Base-by-base conservation (phyloP, 2,888 invertebrate genomes). In the Eupithecia vulgata region DNA sequence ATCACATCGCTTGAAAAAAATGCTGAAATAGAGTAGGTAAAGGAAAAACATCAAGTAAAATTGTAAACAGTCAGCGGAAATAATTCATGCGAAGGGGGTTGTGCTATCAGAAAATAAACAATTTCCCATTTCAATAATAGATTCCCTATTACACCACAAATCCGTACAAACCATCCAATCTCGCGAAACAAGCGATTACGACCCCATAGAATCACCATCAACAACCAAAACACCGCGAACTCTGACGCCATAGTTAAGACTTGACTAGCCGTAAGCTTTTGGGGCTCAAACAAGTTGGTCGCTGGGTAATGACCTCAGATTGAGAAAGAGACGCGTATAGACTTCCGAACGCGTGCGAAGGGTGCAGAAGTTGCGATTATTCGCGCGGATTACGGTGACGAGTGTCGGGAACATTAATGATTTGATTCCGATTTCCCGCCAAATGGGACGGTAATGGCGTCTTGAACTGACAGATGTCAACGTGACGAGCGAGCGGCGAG, bases 401-500 rank as follows among this genome's bases (percentile, higher is more conserved):
- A 83, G 82, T 85, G 89, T 89, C 89, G 84, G 79, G 81, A 83
- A 79, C 88, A 89, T 81, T 83, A 81, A 84, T 83, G 85, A 82
- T 81, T 82, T 81, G 84, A 84, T 84, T 81, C 82, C 81, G 84
- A 84, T 82, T 80, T 84, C 84, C 81, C 83, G 81, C 76, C 80
- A 82, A 86, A 85, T 84, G 78, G 84, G 84, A 79, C 83, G 79
- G 83, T 89, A 89, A 90, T 89, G 89, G 83, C 83, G 88, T 89
- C 89, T 91, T 91, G 90, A 87, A 82, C 81, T 91, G 91, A 91
- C 91, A 91, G 91, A 88, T 91, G 91, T 88, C 88, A 85, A 59
- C 72, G 75, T 52, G 75, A 72, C 71, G 72, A 73, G 71, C 74
- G 75, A 73, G 75, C 81, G 81, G 84, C 48, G 48, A 52, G 83